Evolutionary conservation across 2,797 vertebrate species (phyloP).

Genomic region (Schizopygopsis pylzovi): DNA sequence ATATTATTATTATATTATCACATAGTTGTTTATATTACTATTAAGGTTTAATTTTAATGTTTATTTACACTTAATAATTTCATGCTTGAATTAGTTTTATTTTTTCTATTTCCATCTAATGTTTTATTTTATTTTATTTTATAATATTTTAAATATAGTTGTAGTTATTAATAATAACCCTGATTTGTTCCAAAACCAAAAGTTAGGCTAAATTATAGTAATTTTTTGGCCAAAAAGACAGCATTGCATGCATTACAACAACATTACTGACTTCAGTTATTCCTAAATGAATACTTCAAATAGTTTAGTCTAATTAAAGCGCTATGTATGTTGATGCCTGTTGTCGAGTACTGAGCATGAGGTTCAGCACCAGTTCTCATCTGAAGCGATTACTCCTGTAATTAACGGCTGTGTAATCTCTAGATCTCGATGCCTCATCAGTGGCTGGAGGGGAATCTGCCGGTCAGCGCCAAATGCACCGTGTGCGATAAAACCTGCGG

Average conservation of each 20-base stretch:
- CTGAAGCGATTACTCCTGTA: background rate
- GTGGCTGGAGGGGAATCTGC: slow-evolving; percentile 96
- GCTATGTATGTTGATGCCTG: background rate
- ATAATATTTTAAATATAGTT: background rate
- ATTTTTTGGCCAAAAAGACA: background rate
- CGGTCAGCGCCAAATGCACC: slow-evolving; percentile 92
- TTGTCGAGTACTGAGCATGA: background rate
- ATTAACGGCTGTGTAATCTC: background rate
- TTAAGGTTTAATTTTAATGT: too few relatives aligned
- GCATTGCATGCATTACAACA: background rate
- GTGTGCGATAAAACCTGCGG: slow-evolving; percentile 96
- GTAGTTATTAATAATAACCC: background rate
- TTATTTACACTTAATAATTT: too few relatives aligned
- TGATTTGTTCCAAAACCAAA: background rate
- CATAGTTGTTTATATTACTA: too few relatives aligned
- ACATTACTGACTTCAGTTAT: too few relatives aligned
- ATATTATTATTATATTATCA: too few relatives aligned
- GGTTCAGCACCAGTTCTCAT: background rate
- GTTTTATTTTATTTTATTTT: background rate
- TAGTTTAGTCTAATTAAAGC: background rate
- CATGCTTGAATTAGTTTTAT: too few relatives aligned
- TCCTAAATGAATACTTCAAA: background rate
- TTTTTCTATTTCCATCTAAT: background rate
- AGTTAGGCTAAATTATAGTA: background rate
- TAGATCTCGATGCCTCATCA: slow-evolving; percentile 98